A percentile compares a stretch with the other conserved stretches of the same genome.
phyloP scores from a whole-genome alignment of 2,797 vertebrate genomes.

The Orientallactaga sibirica region DNA sequence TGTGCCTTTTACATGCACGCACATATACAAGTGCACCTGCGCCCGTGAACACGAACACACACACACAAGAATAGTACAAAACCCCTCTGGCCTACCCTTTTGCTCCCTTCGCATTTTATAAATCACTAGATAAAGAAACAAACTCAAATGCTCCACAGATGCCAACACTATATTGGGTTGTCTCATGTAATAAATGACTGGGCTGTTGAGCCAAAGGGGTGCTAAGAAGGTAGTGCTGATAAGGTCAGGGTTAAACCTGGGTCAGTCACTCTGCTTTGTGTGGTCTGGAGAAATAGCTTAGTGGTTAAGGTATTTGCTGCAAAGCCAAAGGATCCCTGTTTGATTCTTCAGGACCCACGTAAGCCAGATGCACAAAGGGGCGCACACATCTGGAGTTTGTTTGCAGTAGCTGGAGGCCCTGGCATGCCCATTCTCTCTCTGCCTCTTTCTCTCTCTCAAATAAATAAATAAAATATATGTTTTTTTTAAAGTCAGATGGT shows the following conservation, averaged over 20 bases:
- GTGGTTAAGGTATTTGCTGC: too few species aligned
- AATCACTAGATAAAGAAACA: conserved; percentile 18
- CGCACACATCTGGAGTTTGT: too few species aligned
- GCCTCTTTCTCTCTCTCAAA: too few species aligned
- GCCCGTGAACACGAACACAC: too few species aligned
- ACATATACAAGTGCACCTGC: too few species aligned
- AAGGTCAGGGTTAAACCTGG: conserved; percentile 62
- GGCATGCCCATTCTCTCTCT: too few species aligned
- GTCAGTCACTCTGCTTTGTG: neutral
- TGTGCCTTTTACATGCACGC: too few species aligned
- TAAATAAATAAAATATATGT: too few species aligned
- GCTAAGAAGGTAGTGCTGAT: conserved; percentile 11
- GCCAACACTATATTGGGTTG: neutral
- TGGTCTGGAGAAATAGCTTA: neutral
- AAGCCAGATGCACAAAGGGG: too few species aligned
- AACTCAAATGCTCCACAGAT: conserved; percentile 30
- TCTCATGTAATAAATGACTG: conserved; percentile 14
- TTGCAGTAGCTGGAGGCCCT: too few species aligned
- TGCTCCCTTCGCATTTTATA: neutral
- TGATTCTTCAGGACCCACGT: too few species aligned
- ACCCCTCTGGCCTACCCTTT: neutral
- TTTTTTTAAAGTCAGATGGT: neutral
- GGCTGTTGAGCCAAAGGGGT: conserved; percentile 35
- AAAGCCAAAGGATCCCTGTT: too few species aligned
- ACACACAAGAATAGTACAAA: neutral